Percentiles rank a stretch among this genome's conserved stretches.
Conservation (phyloP, 1,140 invertebrate species). For the Drosophila saltans region DNA sequence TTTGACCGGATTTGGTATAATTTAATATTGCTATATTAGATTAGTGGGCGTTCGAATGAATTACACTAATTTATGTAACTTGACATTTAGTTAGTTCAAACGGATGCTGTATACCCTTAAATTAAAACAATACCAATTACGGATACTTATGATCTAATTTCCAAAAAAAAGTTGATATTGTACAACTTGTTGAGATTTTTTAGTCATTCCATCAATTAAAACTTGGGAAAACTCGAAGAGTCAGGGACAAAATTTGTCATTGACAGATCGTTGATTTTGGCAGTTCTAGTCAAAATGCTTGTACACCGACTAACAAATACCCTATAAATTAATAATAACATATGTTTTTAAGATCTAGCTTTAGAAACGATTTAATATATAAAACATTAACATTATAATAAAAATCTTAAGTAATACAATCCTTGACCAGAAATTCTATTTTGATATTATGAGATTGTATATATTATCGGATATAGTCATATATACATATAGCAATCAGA, state of each 20-base stretch:
- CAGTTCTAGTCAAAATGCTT: not conserved
- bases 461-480: too few relatives aligned
- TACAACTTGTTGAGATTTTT: too few relatives aligned
- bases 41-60: constrained; percentile 11
- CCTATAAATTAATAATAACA: not conserved
- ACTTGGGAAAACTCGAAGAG: too few relatives aligned
- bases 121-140: not conserved
- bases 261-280: not conserved
- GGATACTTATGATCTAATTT: not conserved
- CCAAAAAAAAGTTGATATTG: too few relatives aligned
- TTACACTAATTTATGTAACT: constrained; percentile 6
- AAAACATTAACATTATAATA: too few relatives aligned
- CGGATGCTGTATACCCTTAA: not conserved
- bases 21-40: constrained; percentile 26
- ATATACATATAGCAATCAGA: too few relatives aligned
- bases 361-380: too few relatives aligned
- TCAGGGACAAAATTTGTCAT: constrained; percentile 1
- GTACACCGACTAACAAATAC: not conserved
- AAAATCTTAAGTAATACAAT: too few relatives aligned
- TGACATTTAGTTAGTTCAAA: not conserved
- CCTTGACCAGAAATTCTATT: too few relatives aligned
- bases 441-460: too few relatives aligned
- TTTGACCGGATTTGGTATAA: constrained; percentile 23
- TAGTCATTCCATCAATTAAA: too few relatives aligned
- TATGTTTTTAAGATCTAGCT: too few relatives aligned